A percentile compares a stretch with the other conserved stretches of the same genome.
phyloP scores from a whole-genome alignment of 64 coral and sea anemone species.

The Stylophora pistillata region DNA sequence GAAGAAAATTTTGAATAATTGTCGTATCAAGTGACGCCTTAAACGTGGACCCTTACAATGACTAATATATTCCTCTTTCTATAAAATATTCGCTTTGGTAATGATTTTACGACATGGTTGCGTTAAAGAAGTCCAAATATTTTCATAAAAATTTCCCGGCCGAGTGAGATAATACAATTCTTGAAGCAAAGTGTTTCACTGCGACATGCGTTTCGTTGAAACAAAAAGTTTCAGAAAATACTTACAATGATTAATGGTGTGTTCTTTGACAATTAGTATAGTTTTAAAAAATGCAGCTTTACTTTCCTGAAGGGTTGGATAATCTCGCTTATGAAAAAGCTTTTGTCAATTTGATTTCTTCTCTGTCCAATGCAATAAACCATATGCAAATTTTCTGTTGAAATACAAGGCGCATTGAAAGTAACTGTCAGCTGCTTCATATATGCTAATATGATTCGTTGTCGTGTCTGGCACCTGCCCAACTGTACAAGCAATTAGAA shows the following conservation, averaged over 20 bases:
- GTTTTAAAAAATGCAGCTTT: not conserved
- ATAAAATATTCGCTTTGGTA: constrained; percentile 29
- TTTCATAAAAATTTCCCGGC: not conserved
- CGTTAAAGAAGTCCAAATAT: not conserved
- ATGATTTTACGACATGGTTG: not conserved
- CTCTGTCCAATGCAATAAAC: not conserved
- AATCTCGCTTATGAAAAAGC: constrained; percentile 18
- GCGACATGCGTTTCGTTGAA: not conserved
- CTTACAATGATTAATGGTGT: constrained; percentile 32
- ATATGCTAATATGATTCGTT: constrained; percentile 50
- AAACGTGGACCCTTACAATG: not conserved
- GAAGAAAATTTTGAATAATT: constrained; percentile 40
- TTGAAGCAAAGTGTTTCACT: not conserved
- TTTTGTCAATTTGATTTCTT: constrained; percentile 45
- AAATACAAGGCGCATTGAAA: constrained; percentile 4
- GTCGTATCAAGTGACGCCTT: not conserved
- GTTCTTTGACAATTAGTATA: not conserved
- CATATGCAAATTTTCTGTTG: constrained; percentile 41
- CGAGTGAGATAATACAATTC: not conserved
- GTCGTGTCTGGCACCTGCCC: constrained; percentile 8
- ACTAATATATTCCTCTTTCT: constrained; percentile 20
- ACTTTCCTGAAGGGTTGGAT: not conserved
- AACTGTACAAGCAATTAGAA: not conserved
- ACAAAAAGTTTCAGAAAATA: constrained; percentile 6
- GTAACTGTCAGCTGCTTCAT: not conserved